phyloP scores from a whole-genome alignment of 2,888 invertebrate species.

The Hyposoter dolosus region DNA sequence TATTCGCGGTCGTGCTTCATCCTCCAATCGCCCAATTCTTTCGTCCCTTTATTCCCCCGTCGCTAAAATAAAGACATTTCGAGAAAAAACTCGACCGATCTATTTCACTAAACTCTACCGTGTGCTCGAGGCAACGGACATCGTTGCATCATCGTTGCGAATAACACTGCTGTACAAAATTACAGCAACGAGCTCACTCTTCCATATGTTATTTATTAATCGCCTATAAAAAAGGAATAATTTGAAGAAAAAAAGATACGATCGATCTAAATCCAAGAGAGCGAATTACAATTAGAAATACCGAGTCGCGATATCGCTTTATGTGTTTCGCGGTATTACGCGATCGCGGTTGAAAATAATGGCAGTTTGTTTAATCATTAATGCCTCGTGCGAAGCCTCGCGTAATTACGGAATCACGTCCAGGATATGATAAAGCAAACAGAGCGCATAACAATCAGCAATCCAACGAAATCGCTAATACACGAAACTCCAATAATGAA shows the following conservation, averaged over 20 bases:
- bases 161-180: neutral
- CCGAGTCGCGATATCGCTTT: neutral
- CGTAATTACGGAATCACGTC: constrained; percentile 25
- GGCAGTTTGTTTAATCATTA: constrained; percentile 17
- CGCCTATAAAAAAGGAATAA: neutral
- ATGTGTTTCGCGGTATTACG: constrained; percentile 3
- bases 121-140: neutral
- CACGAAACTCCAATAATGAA: neutral
- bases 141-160: neutral
- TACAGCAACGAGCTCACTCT: neutral
- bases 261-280: neutral
- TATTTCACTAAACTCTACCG: neutral
- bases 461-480: neutral
- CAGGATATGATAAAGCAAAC: constrained; percentile 19
- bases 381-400: neutral
- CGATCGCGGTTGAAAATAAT: constrained; percentile 19
- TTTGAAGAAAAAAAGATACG: neutral
- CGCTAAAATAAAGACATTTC: neutral
- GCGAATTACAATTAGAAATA: neutral
- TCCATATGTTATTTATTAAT: neutral
- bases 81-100: neutral
- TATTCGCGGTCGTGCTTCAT: neutral
- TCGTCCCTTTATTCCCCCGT: neutral
- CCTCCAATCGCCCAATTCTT: neutral
- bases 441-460: constrained; percentile 8